phyloP scores from a whole-genome alignment of 2,113 vertebrate genomes.

The Azemiops feae region DNA sequence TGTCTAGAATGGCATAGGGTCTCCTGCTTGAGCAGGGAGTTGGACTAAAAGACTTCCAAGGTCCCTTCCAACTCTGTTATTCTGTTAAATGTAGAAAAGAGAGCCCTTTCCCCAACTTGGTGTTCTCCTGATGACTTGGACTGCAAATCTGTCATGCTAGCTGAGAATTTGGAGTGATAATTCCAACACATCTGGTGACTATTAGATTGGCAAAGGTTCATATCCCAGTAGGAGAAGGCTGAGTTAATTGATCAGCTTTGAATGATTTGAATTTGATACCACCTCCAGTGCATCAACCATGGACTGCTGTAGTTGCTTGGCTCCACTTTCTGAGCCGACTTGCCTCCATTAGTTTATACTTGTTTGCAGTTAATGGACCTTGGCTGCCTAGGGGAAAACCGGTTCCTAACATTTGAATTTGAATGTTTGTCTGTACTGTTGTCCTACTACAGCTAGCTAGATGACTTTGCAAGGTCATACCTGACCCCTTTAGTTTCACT shows the following conservation, averaged over 20 bases:
- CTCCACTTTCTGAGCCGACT: not conserved
- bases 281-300: not conserved
- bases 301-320: not conserved
- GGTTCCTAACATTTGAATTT: not conserved
- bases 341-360: not conserved
- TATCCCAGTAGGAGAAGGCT: not conserved
- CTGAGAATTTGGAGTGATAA: not conserved
- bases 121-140: not conserved
- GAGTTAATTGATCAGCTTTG: not conserved
- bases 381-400: not conserved
- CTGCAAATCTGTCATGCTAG: not conserved
- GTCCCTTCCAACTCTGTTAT: not conserved
- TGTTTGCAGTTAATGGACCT: not conserved
- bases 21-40: not conserved
- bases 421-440: not conserved
- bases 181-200: not conserved
- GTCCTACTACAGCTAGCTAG: no score
- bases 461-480: not conserved
- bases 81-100: not conserved
- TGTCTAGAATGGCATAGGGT: not conserved
- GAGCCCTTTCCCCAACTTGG: not conserved
- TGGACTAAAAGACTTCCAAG: not conserved
- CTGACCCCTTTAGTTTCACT: not conserved
- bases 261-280: not conserved
- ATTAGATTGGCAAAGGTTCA: not conserved